phyloP scores from a whole-genome alignment of 2,888 invertebrate species.

The Cremastinae sp. region DNA sequence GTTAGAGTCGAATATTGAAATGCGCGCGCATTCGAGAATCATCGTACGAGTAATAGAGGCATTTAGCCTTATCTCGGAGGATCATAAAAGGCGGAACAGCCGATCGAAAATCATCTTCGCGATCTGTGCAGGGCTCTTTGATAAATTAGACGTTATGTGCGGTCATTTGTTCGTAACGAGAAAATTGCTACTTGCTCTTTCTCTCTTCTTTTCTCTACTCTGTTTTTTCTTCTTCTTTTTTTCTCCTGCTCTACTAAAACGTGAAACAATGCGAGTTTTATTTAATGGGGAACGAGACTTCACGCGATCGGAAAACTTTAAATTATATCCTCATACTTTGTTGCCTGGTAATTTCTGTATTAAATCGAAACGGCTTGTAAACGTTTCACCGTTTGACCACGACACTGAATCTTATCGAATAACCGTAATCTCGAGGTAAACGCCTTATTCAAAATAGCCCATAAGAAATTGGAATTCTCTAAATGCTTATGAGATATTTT shows the following conservation, averaged over 20 bases:
- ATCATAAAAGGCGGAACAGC: neutral
- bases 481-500: too few relatives aligned
- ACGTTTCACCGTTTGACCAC: constrained; percentile 43
- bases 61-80: constrained; percentile 2
- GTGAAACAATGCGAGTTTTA: constrained; percentile 52
- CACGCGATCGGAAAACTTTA: constrained; percentile 40
- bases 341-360: too few relatives aligned
- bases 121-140: constrained; percentile 25
- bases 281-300: constrained; percentile 3
- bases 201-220: neutral
- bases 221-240: neutral
- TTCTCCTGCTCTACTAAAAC: constrained; percentile 29
- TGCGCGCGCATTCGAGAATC: too few relatives aligned
- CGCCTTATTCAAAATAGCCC: constrained; percentile 30
- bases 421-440: constrained; percentile 33
- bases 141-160: constrained; percentile 33
- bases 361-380: too few relatives aligned
- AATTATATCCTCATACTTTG: constrained; percentile 5
- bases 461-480: constrained; percentile 5
- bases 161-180: constrained; percentile 28
- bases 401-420: constrained; percentile 42
- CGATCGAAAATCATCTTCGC: constrained; percentile 21
- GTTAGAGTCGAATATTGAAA: too few relatives aligned
- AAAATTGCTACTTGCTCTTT: constrained; percentile 21
- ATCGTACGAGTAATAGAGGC: constrained; percentile 1